Percentiles rank a stretch among this genome's conserved stretches.
Conservation (phyloP, 2,888 invertebrate species). For the Drosophila stalkeri region DNA sequence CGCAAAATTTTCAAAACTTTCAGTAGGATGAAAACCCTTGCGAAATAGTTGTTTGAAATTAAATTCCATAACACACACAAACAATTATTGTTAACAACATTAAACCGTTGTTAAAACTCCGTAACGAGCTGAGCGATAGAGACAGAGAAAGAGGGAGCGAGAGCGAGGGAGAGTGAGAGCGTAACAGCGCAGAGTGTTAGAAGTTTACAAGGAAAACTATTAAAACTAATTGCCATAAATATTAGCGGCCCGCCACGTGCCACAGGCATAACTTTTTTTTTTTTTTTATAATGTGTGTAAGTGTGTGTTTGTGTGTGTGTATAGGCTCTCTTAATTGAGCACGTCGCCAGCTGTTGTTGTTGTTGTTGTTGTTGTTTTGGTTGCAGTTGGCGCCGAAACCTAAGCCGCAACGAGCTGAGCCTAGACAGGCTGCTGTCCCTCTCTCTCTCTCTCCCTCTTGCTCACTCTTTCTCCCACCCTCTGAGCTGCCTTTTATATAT, state of each 20-base stretch:
- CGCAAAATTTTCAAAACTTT: background rate
- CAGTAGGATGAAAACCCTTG: background rate
- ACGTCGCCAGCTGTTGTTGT: conserved; percentile 56
- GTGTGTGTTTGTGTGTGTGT: conserved; percentile 11
- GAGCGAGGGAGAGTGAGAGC: background rate
- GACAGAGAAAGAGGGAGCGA: conserved; percentile 1
- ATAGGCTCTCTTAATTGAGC: conserved; percentile 68
- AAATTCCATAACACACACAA: conserved; percentile 19
- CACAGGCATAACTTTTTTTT: conserved; percentile 45
- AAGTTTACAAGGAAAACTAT: conserved; percentile 74
- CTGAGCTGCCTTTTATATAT: conserved; percentile 35
- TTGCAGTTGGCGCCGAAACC: conserved; percentile 46
- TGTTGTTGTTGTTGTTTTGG: conserved; percentile 26
- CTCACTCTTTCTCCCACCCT: background rate
- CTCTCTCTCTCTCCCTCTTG: background rate
- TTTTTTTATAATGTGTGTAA: conserved; percentile 13
- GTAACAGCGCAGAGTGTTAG: conserved; percentile 15
- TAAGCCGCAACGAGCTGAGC: conserved; percentile 27
- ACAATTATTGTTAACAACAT: conserved; percentile 60
- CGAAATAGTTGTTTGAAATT: conserved; percentile 13
- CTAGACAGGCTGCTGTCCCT: background rate
- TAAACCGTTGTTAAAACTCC: conserved; percentile 52
- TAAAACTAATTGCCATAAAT: conserved; percentile 80
- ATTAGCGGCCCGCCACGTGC: conserved; percentile 75
- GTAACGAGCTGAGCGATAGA: conserved; percentile 2